A percentile compares a stretch with the other conserved stretches of the same genome.
Conservation (phyloP, 2,113 vertebrate species). For the Aspiorhynchus laticeps region DNA sequence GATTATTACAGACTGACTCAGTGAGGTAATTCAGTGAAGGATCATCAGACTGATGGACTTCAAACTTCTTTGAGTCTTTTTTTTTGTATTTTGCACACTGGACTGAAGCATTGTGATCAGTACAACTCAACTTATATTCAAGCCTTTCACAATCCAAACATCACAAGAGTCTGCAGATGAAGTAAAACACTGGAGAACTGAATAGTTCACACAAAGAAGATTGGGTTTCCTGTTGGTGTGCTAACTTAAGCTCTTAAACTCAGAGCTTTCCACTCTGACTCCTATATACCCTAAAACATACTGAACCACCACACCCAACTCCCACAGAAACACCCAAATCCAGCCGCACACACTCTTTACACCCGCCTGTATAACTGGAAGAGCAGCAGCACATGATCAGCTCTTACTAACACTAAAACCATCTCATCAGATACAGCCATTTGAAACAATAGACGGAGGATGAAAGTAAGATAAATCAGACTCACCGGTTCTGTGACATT, state of each 20-base stretch:
- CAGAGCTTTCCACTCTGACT: constrained; percentile 46
- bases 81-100: background rate
- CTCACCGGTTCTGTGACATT: background rate
- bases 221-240: constrained; percentile 6
- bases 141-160: background rate
- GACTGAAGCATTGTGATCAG: background rate
- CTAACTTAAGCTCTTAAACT: constrained; percentile 49
- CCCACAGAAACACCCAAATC: constrained; percentile 29
- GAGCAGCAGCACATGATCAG: background rate
- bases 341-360: background rate
- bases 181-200: background rate
- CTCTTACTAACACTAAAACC: background rate
- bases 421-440: background rate
- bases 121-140: background rate
- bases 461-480: background rate
- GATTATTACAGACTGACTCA: background rate
- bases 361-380: background rate
- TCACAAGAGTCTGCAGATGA: background rate
- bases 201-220: background rate
- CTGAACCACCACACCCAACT: constrained; percentile 39
- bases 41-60: background rate
- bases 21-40: background rate
- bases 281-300: constrained; percentile 19
- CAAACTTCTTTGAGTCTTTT: no score
- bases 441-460: background rate